Percentiles rank a stretch among this genome's conserved stretches.
Evolutionary conservation across 2,797 vertebrate species (phyloP).

Genomic region (Avahi laniger): DNA sequence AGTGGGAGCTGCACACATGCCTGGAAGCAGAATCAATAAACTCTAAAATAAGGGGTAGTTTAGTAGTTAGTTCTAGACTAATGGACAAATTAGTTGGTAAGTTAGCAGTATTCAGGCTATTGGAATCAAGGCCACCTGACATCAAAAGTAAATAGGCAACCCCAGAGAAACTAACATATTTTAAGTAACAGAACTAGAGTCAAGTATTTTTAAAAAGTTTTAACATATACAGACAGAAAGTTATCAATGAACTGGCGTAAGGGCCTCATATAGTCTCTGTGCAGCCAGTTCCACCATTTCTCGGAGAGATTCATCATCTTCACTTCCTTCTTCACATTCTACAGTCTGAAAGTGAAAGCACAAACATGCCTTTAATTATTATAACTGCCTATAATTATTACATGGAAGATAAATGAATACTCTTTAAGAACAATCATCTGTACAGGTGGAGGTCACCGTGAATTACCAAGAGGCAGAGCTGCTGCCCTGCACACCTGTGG

Average conservation of each 20-base stretch:
- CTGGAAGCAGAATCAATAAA: neutral
- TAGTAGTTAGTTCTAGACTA: neutral
- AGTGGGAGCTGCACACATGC: neutral
- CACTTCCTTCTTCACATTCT: constrained; percentile 89
- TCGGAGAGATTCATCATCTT: constrained; percentile 93
- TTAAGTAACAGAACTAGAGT: constrained; percentile 51
- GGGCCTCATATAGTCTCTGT: constrained; percentile 93
- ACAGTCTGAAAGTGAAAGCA: constrained; percentile 85
- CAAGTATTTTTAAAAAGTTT: neutral
- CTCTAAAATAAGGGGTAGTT: neutral
- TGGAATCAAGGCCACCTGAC: neutral
- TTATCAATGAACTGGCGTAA: constrained; percentile 87
- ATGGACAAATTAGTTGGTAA: neutral
- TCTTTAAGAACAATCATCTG: neutral
- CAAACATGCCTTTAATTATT: neutral
- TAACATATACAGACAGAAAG: neutral
- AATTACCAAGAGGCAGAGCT: neutral
- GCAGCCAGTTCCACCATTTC: constrained; percentile 96
- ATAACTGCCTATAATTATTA: fast-evolving
- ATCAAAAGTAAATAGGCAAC: neutral
- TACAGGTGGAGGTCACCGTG: neutral
- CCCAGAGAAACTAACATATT: constrained; percentile 35
- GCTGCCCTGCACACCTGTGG: neutral
- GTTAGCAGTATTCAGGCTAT: neutral
- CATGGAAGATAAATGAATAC: neutral